Percentiles rank a stretch among this genome's conserved stretches.
Evolutionary conservation across 2,888 invertebrate genomes (phyloP).

Genomic region (Glyphotaelius pellucidus): DNA sequence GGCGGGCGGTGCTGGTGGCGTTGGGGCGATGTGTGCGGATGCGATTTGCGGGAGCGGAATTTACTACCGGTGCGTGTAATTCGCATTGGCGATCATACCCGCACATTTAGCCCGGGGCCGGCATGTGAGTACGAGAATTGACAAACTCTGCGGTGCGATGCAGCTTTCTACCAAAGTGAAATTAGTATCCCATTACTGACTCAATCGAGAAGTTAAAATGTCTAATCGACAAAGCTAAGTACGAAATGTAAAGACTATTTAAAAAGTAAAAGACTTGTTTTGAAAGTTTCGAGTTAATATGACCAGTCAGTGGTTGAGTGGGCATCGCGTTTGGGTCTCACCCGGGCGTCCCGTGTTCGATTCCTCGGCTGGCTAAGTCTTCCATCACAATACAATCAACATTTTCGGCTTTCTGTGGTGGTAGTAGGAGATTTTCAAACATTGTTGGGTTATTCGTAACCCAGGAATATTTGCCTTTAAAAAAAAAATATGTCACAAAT

Average conservation of each 20-base stretch:
- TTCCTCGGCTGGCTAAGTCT: too few relatives aligned
- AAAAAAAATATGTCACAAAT: too few relatives aligned
- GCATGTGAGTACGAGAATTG: background rate
- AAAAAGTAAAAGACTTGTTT: too few relatives aligned
- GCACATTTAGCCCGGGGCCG: constrained; percentile 37
- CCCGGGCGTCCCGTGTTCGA: too few relatives aligned
- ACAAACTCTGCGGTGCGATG: constrained; percentile 1
- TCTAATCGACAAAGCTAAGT: background rate
- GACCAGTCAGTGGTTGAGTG: too few relatives aligned
- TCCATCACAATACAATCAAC: too few relatives aligned
- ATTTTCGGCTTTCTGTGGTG: too few relatives aligned
- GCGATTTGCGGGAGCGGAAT: constrained; percentile 55
- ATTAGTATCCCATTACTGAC: background rate
- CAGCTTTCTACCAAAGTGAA: background rate
- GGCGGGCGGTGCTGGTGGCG: background rate
- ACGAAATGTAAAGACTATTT: background rate
- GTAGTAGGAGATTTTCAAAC: too few relatives aligned
- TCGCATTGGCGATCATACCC: constrained; percentile 46
- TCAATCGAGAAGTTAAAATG: background rate
- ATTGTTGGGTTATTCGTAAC: too few relatives aligned
- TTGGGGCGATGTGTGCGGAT: constrained; percentile 22
- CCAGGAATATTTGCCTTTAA: too few relatives aligned
- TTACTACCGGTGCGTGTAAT: constrained; percentile 53
- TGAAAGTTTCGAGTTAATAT: too few relatives aligned
- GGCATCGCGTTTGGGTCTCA: too few relatives aligned